Base-by-base conservation (phyloP, 2,113 vertebrate species). In the Setophaga coronata region DNA sequence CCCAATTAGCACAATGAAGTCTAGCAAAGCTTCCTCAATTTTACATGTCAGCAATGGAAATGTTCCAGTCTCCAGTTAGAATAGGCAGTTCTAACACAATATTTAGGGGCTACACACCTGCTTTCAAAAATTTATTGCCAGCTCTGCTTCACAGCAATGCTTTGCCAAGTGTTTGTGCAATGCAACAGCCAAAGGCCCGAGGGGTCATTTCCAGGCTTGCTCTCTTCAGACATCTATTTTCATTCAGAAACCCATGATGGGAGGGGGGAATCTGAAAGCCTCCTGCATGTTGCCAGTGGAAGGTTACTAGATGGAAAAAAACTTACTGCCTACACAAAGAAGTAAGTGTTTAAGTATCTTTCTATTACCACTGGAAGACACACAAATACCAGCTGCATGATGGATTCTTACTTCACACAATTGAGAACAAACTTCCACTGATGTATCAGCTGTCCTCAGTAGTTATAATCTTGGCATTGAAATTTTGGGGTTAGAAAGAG, bases 241-340 rank as follows among this genome's bases (percentile, higher is more conserved):
- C 10, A 54, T 82, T 66, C 28, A 51, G 76, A 92, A 91, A 23
- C 14, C 33, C 29, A 20, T 0, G 1, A 14, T 15, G 13, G 15
- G 31, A 8, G 7, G 4, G 6, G 1, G 2, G 2, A 40, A 18
- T 10, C 67, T 3, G 1, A 78, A 80, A 65, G 54, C 28, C 34
- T 91, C 51, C 21, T 40, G 14, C 18, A 13, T 33, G 19, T 12
- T 84, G 6, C 42, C 2, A 4, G 29, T 58, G 13, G 26, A 89
- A 90, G 36, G 43, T 50, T 73, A 50, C 20, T 16, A 61, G 64
- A n/a, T 14, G 7, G 34, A 20, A 65, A 85, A 77, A 76, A 67
- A 4, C 8, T 31, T 53, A 18, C 13, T 45, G 33, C 36, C 19
- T 73, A 34, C 33, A 47, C 15, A 40, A 66, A 72, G 24, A 51